Evolutionary conservation across 1,140 invertebrate genomes (phyloP).

Genomic region (Cecropterus lyciades): DNA sequence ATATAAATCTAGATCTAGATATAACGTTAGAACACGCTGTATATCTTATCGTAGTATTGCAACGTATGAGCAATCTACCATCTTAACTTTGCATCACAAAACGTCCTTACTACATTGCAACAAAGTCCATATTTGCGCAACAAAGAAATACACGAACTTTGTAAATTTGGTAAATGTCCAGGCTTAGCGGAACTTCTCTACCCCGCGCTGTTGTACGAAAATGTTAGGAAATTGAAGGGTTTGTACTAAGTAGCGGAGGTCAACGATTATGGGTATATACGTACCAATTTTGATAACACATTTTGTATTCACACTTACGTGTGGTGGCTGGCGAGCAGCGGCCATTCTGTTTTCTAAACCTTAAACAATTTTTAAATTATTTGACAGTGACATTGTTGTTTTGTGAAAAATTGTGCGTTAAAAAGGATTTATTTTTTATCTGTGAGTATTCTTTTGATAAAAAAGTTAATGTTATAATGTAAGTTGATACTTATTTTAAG

Average conservation of each 20-base stretch:
- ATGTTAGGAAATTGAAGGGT: slow-evolving; percentile 5
- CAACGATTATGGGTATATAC: slow-evolving; percentile 45
- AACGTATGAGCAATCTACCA: slow-evolving; percentile 58
- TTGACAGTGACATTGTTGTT: slow-evolving; percentile 21
- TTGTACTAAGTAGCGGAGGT: slow-evolving; percentile 33
- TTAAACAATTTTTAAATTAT: slow-evolving; percentile 46
- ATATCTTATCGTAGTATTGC: slow-evolving; percentile 63
- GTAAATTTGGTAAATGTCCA: slow-evolving; percentile 39
- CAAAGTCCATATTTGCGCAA: slow-evolving; percentile 41
- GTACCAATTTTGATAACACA: slow-evolving; percentile 69
- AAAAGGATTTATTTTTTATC: slow-evolving; percentile 3
- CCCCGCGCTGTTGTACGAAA: slow-evolving; percentile 30
- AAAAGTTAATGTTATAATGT: too few relatives aligned
- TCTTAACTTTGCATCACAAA: slow-evolving; percentile 31
- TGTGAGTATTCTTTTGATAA: background rate
- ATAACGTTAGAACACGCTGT: slow-evolving; percentile 46
- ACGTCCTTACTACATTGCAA: slow-evolving; percentile 12
- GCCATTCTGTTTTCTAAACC: slow-evolving; percentile 52
- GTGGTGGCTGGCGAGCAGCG: slow-evolving; percentile 46
- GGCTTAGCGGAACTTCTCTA: slow-evolving; percentile 45
- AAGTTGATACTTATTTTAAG: too few relatives aligned
- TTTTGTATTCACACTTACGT: slow-evolving; percentile 67
- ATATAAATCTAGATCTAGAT: slow-evolving; percentile 6
- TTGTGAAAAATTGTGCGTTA: slow-evolving; percentile 1
- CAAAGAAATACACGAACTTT: slow-evolving; percentile 24